These are phyloP conservation scores for Drosophila setifemur DNA, from an alignment of 1,140 invertebrate species.

Conservation along the genomic window DNA sequence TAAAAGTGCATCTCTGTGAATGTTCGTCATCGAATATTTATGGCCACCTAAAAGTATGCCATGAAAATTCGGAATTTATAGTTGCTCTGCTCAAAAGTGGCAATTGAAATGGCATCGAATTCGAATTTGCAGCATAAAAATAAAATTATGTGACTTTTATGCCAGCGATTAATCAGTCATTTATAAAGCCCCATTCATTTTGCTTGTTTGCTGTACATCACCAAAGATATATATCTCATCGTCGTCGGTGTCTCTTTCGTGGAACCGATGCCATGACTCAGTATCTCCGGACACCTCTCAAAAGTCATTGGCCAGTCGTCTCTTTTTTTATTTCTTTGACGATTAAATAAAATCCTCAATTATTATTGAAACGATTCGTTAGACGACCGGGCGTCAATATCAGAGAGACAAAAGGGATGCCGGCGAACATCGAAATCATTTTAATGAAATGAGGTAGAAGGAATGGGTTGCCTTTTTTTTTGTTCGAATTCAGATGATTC, in stretches of 20 bases:
- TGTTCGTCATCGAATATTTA: conserved; percentile 47
- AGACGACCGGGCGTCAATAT: conserved; percentile 65
- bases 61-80: conserved; percentile 40
- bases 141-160: neutral
- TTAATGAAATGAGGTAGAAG: conserved; percentile 49
- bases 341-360: conserved; percentile 18
- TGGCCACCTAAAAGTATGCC: conserved; percentile 57
- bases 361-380: conserved; percentile 37
- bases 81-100: conserved; percentile 7
- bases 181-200: conserved; percentile 20
- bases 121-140: conserved; percentile 1
- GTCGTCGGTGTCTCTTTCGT: conserved; percentile 9
- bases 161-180: conserved; percentile 33
- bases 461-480: conserved; percentile 17
- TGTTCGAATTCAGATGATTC: conserved; percentile 35
- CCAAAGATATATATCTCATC: conserved; percentile 16
- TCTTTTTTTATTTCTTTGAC: conserved; percentile 5
- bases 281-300: neutral
- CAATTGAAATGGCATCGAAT: conserved; percentile 31
- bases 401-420: conserved; percentile 38
- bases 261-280: conserved; percentile 25
- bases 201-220: conserved; percentile 2
- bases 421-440: conserved; percentile 42
- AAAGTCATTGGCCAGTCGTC: conserved; percentile 21
- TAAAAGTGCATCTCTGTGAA: conserved; percentile 38